Evolutionary conservation across 1,140 invertebrate species (phyloP).

Genomic region (Carcinoscorpius rotundicauda): DNA sequence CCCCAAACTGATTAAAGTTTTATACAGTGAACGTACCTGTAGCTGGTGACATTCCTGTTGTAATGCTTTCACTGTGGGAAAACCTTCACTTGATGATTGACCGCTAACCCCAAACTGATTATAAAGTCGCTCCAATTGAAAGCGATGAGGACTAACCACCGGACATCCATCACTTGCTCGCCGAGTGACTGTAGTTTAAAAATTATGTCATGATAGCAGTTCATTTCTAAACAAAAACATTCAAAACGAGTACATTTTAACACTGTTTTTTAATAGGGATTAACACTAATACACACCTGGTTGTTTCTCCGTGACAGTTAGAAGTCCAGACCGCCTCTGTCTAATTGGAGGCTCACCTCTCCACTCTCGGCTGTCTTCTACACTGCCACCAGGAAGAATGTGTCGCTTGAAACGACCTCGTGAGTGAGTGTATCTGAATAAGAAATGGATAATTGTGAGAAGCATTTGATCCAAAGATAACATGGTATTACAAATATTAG

Average conservation of each 20-base stretch:
- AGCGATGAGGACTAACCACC: conserved; percentile 40
- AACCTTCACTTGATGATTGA: conserved; percentile 11
- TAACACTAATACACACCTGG: conserved; percentile 47
- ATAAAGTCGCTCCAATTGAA: conserved; percentile 35
- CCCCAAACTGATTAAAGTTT: too few species aligned
- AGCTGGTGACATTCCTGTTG: conserved; percentile 39
- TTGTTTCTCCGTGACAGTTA: conserved; percentile 70
- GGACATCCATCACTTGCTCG: conserved; percentile 68
- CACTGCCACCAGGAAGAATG: conserved; percentile 40
- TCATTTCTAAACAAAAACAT: too few species aligned
- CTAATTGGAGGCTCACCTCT: conserved; percentile 39
- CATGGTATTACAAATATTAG: too few species aligned
- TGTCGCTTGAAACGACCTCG: conserved; percentile 55
- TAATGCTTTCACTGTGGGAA: conserved; percentile 33
- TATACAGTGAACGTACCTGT: conserved; percentile 28
- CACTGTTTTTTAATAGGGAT: too few species aligned
- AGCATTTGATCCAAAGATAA: too few species aligned
- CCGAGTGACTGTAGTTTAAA: too few species aligned
- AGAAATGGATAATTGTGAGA: neutral
- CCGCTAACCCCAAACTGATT: conserved; percentile 39
- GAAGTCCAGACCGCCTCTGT: conserved; percentile 59
- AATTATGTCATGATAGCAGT: too few species aligned
- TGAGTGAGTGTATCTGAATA: conserved; percentile 53
- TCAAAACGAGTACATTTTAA: too few species aligned
- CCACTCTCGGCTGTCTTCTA: conserved; percentile 43